Conservation (phyloP, 2,888 invertebrate species). For the Caenorhabditis angaria region DNA sequence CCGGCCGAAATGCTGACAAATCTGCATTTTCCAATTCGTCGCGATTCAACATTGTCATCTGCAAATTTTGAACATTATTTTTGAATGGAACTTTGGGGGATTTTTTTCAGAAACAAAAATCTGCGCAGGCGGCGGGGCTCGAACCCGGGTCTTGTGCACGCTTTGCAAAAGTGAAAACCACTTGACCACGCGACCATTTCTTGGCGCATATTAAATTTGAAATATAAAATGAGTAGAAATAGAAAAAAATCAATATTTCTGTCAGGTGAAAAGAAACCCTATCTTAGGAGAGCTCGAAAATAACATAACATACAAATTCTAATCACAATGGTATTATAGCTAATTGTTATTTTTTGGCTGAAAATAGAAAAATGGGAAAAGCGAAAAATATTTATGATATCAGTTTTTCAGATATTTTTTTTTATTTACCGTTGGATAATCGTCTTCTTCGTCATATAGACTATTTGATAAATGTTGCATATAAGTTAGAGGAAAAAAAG, state of each 20-base stretch:
- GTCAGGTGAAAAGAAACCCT: background rate
- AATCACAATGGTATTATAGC: background rate
- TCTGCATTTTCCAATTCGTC: slow-evolving; percentile 27
- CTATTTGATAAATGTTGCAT: no score
- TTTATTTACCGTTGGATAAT: no score
- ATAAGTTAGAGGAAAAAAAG: background rate
- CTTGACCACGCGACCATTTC: no score
- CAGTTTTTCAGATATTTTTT: no score
- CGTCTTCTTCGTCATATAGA: no score
- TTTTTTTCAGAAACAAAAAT: no score
- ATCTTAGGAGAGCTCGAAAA: background rate
- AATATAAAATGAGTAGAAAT: no score
- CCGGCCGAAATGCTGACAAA: background rate
- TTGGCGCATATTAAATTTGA: no score
- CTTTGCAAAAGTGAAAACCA: no score
- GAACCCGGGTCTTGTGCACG: no score
- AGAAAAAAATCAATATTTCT: background rate
- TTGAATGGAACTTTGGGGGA: no score
- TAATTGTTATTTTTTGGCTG: background rate
- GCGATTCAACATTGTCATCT: slow-evolving; percentile 49
- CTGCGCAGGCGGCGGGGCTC: no score
- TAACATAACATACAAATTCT: background rate
- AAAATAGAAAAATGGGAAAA: background rate
- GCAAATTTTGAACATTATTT: slow-evolving; percentile 19
- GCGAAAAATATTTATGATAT: background rate